Evolutionary conservation across 1,140 invertebrate species (phyloP), one percentile per base, ranked within the genome.

Genomic region (Psilanteris sp.): DNA sequence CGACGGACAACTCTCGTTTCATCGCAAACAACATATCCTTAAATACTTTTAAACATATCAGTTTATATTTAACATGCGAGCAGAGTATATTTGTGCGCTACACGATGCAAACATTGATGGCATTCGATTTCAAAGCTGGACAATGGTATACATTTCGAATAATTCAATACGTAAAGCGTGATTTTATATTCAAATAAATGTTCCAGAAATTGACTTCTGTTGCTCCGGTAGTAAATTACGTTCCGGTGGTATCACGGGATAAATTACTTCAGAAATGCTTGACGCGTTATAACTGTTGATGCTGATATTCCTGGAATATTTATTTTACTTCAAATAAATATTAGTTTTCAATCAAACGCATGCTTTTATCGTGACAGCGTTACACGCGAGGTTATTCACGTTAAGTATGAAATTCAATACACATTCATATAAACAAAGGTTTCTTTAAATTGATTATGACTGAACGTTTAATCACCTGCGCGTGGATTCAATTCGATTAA

Each of bases 111-210:
- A 59, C 32, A 16, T 15, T 29, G 50, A 41, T 24, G 34, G 14
- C 44, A 7, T 26, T 57, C 20, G 55, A 61, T 70, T 34, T 26
- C 9, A 26, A 71, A 71, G 54, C 54, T 55, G 22, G 15, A 39
- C 31, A 71, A 46, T 37, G 34, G 48, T 26, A 62, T n/a, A 62
- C 24, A 71, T 48, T 46, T 7, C 24, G 36, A 11, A 46, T 29
- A 54, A 46, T 71, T 13, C 22, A 32, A 20, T 39, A 32, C 26
- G 4, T n/a, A 31, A 52, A 39, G 67, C 37, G 10, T 10, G 27
- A 52, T 59, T 61, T 61, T 54, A 46, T 39, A 26, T 15, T 39
- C 8, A 62, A 62, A 62, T 41, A 54, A 71, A 62, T 71, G 26
- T 18, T 62, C 36, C 46, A 71, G 55, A 44, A 71, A 61, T 54